phyloP scores from a whole-genome alignment of 2,113 vertebrate genomes.

The Colius striatus region DNA sequence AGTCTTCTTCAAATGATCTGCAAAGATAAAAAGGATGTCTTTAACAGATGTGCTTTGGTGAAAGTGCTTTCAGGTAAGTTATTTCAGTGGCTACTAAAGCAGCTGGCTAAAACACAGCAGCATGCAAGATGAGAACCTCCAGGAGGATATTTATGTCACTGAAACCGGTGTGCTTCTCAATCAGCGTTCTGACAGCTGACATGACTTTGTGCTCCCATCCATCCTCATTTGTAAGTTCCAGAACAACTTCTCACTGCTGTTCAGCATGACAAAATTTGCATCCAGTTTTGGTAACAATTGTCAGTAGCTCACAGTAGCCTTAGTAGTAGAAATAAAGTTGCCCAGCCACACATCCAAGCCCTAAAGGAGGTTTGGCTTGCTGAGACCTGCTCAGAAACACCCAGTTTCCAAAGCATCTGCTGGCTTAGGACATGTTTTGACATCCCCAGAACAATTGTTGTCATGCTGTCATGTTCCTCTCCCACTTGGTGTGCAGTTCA shows the following conservation, averaged over 20 bases:
- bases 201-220: background rate
- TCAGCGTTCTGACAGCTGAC: background rate
- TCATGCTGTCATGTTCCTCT: background rate
- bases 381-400: background rate
- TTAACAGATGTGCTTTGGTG: background rate
- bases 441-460: background rate
- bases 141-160: background rate
- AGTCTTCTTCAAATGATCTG: constrained; percentile 97
- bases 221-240: background rate
- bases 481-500: background rate
- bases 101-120: background rate
- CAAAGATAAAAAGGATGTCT: constrained; percentile 61
- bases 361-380: background rate
- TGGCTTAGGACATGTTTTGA: background rate
- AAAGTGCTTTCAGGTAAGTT: background rate
- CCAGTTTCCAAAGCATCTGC: background rate
- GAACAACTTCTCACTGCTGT: background rate
- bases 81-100: background rate
- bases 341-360: background rate
- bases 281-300: background rate
- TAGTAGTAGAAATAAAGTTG: background rate
- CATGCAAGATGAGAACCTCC: background rate
- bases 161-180: background rate
- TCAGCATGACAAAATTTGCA: background rate
- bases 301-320: background rate